Percentiles rank a stretch among this genome's conserved stretches.
phyloP scores from a whole-genome alignment of 2,888 invertebrate species.

The Fragum sueziense region DNA sequence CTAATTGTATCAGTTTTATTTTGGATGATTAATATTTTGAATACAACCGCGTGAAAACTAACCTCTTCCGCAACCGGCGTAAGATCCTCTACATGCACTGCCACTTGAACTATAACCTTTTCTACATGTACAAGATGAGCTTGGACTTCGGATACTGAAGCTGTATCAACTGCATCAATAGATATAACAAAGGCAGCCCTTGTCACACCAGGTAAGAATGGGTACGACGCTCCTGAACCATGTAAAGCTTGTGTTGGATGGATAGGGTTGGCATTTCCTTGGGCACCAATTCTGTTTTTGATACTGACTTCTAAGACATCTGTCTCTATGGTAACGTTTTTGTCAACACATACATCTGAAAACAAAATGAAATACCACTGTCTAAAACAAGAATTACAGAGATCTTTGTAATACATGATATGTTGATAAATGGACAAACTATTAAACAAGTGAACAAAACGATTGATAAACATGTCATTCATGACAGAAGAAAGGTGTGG shows the following conservation, averaged over 20 bases:
- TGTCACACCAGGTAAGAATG: constrained; percentile 6
- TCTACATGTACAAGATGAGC: constrained; percentile 15
- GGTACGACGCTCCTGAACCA: constrained; percentile 18
- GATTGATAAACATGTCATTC: no score
- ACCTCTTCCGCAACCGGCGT: constrained; percentile 12
- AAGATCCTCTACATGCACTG: not conserved
- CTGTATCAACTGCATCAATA: constrained; percentile 4
- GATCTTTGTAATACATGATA: no score
- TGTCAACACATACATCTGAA: constrained; percentile 20
- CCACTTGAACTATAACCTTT: constrained; percentile 9
- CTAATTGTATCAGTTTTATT: no score
- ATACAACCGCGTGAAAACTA: not conserved
- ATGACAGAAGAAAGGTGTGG: no score
- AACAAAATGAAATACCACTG: not conserved
- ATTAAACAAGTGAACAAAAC: no score
- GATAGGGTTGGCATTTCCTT: not conserved
- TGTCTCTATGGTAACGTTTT: constrained; percentile 7
- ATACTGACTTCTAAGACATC: constrained; percentile 14
- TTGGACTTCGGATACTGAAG: constrained; percentile 9
- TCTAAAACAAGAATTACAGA: no score
- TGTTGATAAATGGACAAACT: no score
- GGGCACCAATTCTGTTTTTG: constrained; percentile 10
- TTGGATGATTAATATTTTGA: not conserved
- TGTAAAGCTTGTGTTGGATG: constrained; percentile 17
- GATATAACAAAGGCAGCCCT: constrained; percentile 18